These are phyloP conservation scores for Turdus rufiventris DNA, from an alignment of 2,113 vertebrate species.

Conservation along the genomic window DNA sequence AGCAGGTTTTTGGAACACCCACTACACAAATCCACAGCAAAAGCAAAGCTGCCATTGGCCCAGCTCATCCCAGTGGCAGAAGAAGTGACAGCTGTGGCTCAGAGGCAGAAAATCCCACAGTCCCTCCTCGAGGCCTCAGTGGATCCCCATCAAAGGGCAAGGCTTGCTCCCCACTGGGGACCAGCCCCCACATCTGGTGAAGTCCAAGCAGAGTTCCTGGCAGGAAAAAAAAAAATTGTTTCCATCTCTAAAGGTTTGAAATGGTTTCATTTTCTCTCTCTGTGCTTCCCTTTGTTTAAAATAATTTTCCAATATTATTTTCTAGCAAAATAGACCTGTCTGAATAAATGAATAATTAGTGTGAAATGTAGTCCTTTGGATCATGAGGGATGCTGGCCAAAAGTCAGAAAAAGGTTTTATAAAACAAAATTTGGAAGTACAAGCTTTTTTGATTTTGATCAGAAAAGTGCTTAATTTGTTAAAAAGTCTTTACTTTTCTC, in stretches of 20 bases:
- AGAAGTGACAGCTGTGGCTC: constrained; percentile 33
- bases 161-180: neutral
- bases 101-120: neutral
- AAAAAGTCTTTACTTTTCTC: neutral
- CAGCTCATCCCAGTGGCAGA: neutral
- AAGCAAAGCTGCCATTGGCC: neutral
- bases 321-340: neutral
- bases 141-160: constrained; percentile 1
- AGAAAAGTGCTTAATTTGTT: neutral
- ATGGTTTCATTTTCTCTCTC: neutral
- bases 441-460: neutral
- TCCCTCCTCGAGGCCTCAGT: neutral
- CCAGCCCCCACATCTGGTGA: neutral
- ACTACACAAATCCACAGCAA: neutral
- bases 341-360: neutral
- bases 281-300: neutral
- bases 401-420: neutral
- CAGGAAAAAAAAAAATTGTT: neutral
- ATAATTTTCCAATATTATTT: neutral
- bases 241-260: neutral
- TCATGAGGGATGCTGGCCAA: neutral
- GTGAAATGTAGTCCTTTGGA: neutral
- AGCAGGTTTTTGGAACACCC: neutral
- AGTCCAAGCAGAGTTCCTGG: neutral
- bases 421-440: neutral